Conservation (phyloP, 2,113 vertebrate genomes). For the Thryonomys swinderianus region DNA sequence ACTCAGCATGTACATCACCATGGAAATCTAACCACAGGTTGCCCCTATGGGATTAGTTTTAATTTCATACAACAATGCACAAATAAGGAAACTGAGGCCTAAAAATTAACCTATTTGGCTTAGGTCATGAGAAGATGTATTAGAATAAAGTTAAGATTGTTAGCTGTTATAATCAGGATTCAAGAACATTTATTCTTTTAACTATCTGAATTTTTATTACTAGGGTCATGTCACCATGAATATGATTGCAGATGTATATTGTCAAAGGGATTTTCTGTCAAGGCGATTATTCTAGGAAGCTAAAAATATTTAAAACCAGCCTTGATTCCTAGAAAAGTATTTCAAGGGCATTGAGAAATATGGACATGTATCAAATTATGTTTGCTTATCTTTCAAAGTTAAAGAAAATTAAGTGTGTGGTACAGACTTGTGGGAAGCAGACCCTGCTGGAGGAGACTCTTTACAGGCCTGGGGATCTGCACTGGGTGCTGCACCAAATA, state of each 20-base stretch:
- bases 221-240: background rate
- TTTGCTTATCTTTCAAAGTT: background rate
- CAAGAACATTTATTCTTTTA: background rate
- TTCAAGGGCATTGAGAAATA: background rate
- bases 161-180: background rate
- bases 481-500: too few species aligned
- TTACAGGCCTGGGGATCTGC: too few species aligned
- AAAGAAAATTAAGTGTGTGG: background rate
- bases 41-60: background rate
- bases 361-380: background rate
- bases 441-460: too few species aligned
- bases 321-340: background rate
- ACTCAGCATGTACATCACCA: background rate
- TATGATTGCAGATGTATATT: background rate
- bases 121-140: conserved; percentile 6
- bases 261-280: conserved; percentile 20
- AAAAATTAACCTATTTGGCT: background rate
- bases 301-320: background rate
- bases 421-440: too few species aligned
- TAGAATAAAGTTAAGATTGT: conserved; percentile 1
- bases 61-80: conserved; percentile 58
- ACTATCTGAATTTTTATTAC: conserved; percentile 21
- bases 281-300: background rate
- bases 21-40: background rate
- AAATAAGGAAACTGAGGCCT: conserved; percentile 62